Conservation (phyloP, 2,113 vertebrate species). For the Tenebrosternarchus preto region DNA sequence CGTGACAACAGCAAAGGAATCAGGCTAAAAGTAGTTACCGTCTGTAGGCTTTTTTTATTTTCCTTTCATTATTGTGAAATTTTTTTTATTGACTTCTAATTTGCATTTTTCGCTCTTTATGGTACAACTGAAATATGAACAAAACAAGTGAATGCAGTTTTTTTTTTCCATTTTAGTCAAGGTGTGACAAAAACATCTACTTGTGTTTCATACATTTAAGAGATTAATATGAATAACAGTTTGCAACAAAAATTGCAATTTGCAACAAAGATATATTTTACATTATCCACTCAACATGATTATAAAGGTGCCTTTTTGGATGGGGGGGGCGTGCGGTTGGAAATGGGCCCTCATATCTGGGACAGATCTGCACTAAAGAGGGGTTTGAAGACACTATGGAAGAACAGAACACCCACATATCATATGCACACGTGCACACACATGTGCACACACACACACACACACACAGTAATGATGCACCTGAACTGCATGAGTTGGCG, state of each 20-base stretch:
- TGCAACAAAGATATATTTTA: neutral
- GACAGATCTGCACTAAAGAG: slow-evolving; percentile 5
- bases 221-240: neutral
- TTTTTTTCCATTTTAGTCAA: neutral
- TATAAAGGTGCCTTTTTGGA: neutral
- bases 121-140: neutral
- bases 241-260: neutral
- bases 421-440: slow-evolving; percentile 19
- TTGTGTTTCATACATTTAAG: neutral
- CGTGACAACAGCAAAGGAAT: neutral
- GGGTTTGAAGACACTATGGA: slow-evolving; percentile 22
- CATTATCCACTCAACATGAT: slow-evolving; percentile 5
- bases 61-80: neutral
- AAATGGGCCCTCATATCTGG: neutral
- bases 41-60: neutral
- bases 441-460: neutral
- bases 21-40: neutral
- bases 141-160: neutral
- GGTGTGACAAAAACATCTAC: neutral
- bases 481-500: slow-evolving; percentile 51
- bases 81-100: no score
- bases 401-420: slow-evolving; percentile 29
- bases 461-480: slow-evolving; percentile 48
- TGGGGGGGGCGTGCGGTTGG: neutral
- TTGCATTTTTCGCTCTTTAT: neutral